Conservation (phyloP, 2,888 invertebrate species). For the Troilus luridus region DNA sequence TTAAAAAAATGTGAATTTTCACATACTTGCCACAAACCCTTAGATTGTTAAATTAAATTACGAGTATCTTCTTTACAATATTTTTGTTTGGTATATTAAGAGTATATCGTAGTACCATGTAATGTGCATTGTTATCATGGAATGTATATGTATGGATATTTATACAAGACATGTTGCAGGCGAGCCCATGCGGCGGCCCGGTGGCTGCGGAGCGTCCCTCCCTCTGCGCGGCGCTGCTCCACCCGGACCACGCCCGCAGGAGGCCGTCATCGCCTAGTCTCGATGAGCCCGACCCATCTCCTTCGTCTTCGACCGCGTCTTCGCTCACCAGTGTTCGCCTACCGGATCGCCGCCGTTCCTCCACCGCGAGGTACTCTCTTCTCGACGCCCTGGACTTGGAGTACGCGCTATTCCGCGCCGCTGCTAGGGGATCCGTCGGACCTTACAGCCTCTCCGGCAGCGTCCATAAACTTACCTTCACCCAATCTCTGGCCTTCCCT, state of each 20-base stretch:
- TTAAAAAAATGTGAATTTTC: no score
- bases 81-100: no score
- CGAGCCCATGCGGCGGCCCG: conserved; percentile 68
- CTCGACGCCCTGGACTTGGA: conserved; percentile 81
- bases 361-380: conserved; percentile 73
- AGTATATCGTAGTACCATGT: no score
- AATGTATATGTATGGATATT: neutral
- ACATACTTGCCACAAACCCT: no score
- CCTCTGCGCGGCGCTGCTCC: conserved; percentile 70
- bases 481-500: conserved; percentile 81
- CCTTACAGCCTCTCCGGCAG: conserved; percentile 79
- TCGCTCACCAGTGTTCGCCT: conserved; percentile 73
- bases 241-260: conserved; percentile 79
- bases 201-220: neutral
- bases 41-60: no score
- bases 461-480: conserved; percentile 80
- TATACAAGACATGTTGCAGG: conserved; percentile 68
- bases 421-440: conserved; percentile 80
- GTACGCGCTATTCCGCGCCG: conserved; percentile 78
- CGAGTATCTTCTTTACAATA: no score
- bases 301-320: conserved; percentile 74
- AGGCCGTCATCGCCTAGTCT: conserved; percentile 66
- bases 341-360: conserved; percentile 67
- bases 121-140: no score
- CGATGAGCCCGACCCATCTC: conserved; percentile 66